A percentile compares a stretch with the other conserved stretches of the same genome.
Conservation (phyloP, 2,888 invertebrate genomes). For the Orthosia gracilis region DNA sequence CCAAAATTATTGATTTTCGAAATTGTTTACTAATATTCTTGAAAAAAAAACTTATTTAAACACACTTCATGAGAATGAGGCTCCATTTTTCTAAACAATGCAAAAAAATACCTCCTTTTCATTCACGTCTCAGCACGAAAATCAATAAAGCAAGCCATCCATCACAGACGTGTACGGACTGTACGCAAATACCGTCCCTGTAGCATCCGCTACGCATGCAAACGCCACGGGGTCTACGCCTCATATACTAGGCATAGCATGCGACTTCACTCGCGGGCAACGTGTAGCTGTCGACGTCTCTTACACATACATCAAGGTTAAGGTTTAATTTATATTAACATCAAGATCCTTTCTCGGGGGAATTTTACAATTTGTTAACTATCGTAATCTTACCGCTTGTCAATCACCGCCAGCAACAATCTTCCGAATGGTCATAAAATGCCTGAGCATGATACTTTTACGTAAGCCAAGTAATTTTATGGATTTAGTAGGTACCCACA, state of each 20-base stretch:
- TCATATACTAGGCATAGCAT: background rate
- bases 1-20: background rate
- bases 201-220: conserved; percentile 20
- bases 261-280: background rate
- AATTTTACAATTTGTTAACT: background rate
- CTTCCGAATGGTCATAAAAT: background rate
- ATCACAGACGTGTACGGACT: conserved; percentile 25
- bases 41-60: background rate
- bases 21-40: background rate
- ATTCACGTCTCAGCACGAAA: conserved; percentile 26
- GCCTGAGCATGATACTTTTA: background rate
- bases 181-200: conserved; percentile 7
- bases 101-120: background rate
- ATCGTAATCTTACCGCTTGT: background rate
- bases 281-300: too few species aligned
- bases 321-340: background rate
- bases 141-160: conserved; percentile 59
- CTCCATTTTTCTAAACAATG: background rate
- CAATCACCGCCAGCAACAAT: too few species aligned
- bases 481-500: too few species aligned
- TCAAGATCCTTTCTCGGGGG: background rate
- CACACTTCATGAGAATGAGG: background rate
- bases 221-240: background rate
- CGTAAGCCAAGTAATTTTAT: background rate
- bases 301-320: background rate